phyloP scores from a whole-genome alignment of 2,113 vertebrate species.

The Tyto alba region DNA sequence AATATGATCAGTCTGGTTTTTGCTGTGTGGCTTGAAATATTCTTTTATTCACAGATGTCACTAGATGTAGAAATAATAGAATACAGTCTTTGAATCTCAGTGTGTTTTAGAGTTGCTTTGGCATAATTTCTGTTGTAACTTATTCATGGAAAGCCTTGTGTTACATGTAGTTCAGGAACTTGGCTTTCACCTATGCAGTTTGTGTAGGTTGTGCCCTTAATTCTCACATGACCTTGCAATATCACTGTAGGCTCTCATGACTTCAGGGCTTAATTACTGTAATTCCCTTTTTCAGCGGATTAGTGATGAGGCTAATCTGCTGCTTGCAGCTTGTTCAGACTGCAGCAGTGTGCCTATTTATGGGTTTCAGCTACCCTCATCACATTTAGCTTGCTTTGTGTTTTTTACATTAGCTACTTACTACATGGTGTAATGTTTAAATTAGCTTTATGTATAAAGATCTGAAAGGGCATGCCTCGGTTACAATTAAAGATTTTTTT shows the following conservation, averaged over 20 bases:
- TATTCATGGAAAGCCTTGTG: background rate
- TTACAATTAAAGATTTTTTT: background rate
- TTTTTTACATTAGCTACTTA: background rate
- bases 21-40: background rate
- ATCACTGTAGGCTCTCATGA: background rate
- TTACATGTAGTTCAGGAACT: background rate
- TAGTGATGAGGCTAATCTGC: slow-evolving; percentile 47
- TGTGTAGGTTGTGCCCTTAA: slow-evolving; percentile 9
- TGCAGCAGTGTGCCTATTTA: background rate
- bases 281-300: slow-evolving; percentile 41
- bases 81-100: background rate
- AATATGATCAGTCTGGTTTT: background rate
- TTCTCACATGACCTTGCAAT: slow-evolving; percentile 26
- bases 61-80: background rate
- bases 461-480: background rate
- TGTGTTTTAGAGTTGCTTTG: background rate
- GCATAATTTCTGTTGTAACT: background rate
- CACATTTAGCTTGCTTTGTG: background rate
- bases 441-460: background rate
- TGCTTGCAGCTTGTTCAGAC: slow-evolving; percentile 23
- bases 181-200: background rate
- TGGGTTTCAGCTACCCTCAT: background rate
- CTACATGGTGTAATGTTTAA: background rate
- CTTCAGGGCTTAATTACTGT: slow-evolving; percentile 42
- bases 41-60: background rate